Evolutionary conservation across 2,888 invertebrate genomes (phyloP), one percentile per base, ranked within the genome.

Genomic region (Catocala sponsa): DNA sequence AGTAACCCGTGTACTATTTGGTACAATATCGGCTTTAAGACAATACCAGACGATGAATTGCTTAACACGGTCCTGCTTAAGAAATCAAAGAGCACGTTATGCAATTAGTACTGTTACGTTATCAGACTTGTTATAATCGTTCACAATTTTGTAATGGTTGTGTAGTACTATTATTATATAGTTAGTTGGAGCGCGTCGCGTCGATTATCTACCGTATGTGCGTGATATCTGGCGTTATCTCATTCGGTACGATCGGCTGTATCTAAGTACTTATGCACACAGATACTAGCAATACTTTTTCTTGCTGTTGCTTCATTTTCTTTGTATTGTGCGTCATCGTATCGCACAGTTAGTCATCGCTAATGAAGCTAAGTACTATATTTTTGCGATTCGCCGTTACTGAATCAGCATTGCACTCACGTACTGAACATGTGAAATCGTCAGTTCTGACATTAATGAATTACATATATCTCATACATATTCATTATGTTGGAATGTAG

Each of bases 401-500:
- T 76, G 74, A 76, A 66, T 78, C 78, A 76, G 66, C 74, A 60
- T 53, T 76, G 56, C 63, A 63, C 51, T 65, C 68, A 58, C 61
- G 57, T 67, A 60, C 42, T 52, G 13, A 11, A 46, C 72, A 55
- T 63, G 57, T 62, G 55, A 67, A 58, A 55, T 59, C 59, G 59
- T 47, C 55, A 44, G 32, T 38, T 44, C 38, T 33, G 15, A 32
- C 42, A 42, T 25, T 6, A 42, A 43, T 50, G 6, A 44, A 35
- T 38, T 44, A 46, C 46, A 13, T 42, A 46, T 51, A 13, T 42
- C 50, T 50, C 12, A 50, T 44, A 9, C 44, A 57, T 44, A 57
- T 44, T 44, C 44, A 13, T 38, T 25, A 12, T 52, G 38, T 12
- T 48, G 25, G 11, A 9, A 25, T 11, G 11, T 41, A 15, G 6